These are phyloP conservation scores for Exaiptasia diaphana DNA, from an alignment of 64 coral and sea anemone genomes.

Conservation along the genomic window DNA sequence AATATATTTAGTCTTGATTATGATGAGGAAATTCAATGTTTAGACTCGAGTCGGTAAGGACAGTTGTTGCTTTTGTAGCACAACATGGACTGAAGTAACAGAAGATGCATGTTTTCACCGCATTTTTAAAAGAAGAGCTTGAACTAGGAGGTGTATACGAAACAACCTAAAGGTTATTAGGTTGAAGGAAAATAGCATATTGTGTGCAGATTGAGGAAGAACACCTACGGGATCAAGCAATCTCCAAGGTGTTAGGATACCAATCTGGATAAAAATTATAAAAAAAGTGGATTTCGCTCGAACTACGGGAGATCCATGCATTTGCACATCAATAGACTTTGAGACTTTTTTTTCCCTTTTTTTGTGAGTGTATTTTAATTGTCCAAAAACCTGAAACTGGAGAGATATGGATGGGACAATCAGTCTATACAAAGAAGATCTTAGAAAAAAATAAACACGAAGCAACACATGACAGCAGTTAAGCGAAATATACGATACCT, in stretches of 20 bases:
- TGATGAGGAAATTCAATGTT: constrained; percentile 7
- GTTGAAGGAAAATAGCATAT: constrained; percentile 5
- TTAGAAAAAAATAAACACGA: constrained; percentile 14
- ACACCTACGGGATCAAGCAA: constrained; percentile 26
- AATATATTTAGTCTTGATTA: no score
- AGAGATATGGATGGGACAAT: constrained; percentile 16
- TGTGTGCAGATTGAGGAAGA: constrained; percentile 20
- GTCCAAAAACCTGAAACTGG: constrained; percentile 34
- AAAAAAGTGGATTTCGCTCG: constrained; percentile 7
- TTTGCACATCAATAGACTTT: constrained; percentile 17
- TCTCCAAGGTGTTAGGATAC: constrained; percentile 51
- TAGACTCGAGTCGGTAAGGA: constrained; percentile 50
- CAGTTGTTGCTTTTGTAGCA: constrained; percentile 50
- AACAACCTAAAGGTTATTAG: constrained; percentile 53
- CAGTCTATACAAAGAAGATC: constrained; percentile 4
- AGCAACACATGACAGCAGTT: constrained; percentile 23
- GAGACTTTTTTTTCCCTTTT: constrained; percentile 28
- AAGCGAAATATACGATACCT: constrained; percentile 22
- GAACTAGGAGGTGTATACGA: constrained; percentile 51
- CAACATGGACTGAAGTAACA: constrained; percentile 39
- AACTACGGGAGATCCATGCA: constrained; percentile 31
- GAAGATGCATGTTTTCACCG: constrained; percentile 56
- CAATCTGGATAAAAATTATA: constrained; percentile 27
- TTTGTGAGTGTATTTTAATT: constrained; percentile 16
- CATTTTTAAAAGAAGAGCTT: constrained; percentile 59